phyloP scores from a whole-genome alignment of 1,140 invertebrate species.

The Anastrepha ludens region DNA sequence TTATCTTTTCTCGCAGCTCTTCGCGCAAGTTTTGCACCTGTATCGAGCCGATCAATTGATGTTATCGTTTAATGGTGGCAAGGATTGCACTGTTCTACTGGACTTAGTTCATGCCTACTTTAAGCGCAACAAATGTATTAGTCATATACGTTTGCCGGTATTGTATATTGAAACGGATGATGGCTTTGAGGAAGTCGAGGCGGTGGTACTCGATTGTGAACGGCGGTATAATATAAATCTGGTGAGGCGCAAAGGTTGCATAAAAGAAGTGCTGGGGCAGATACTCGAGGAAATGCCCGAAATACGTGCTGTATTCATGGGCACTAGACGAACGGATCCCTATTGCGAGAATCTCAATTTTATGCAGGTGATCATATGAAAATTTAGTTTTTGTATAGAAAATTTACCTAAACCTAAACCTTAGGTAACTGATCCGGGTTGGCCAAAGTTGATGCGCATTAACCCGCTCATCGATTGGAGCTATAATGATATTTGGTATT shows the following conservation, averaged over 20 bases:
- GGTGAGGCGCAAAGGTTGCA: constrained; percentile 80
- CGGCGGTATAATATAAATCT: constrained; percentile 85
- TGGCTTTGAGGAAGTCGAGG: constrained; percentile 90
- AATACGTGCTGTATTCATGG: constrained; percentile 91
- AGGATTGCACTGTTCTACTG: constrained; percentile 95
- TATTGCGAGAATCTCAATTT: constrained; percentile 80
- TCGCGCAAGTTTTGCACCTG: constrained; percentile 75
- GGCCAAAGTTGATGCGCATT: constrained; percentile 91
- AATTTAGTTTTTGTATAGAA: neutral
- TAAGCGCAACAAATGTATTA: constrained; percentile 57
- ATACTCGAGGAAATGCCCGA: constrained; percentile 80
- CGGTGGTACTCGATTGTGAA: constrained; percentile 84
- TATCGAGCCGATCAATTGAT: constrained; percentile 85
- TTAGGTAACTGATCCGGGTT: constrained; percentile 88
- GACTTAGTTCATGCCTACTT: constrained; percentile 78
- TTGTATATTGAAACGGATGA: constrained; percentile 85
- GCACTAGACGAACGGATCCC: constrained; percentile 90
- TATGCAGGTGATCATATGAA: constrained; percentile 79
- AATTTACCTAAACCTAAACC: neutral
- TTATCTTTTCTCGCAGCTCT: neutral
- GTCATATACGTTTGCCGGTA: constrained; percentile 76
- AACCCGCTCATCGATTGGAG: constrained; percentile 93
- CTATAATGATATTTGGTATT: constrained; percentile 92
- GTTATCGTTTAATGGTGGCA: constrained; percentile 96
- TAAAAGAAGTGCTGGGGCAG: constrained; percentile 81